A percentile compares a stretch with the other conserved stretches of the same genome.
phyloP scores from a whole-genome alignment of 1,140 invertebrate genomes.

The Achatina immaculata region DNA sequence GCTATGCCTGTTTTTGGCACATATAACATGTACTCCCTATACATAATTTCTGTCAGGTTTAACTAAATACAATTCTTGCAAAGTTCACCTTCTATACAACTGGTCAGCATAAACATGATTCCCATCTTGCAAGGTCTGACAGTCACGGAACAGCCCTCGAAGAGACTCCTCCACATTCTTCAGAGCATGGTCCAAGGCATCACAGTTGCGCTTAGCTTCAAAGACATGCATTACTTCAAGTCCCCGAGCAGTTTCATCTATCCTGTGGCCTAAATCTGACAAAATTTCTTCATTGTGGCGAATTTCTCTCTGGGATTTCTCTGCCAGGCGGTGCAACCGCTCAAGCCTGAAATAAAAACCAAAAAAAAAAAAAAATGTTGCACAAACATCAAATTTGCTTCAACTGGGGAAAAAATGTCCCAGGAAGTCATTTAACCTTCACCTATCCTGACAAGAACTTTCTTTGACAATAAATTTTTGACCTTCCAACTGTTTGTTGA shows the following conservation, averaged over 20 bases:
- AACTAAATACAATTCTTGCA: too few relatives aligned
- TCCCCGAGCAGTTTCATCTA: constrained; percentile 86
- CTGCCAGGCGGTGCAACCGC: constrained; percentile 90
- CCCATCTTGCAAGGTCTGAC: constrained; percentile 89
- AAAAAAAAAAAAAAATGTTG: too few relatives aligned
- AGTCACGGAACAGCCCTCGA: constrained; percentile 91
- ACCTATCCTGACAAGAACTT: too few relatives aligned
- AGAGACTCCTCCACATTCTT: constrained; percentile 88
- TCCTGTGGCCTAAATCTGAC: constrained; percentile 87
- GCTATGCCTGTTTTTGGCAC: too few relatives aligned
- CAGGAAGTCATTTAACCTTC: too few relatives aligned
- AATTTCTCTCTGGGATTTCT: constrained; percentile 93
- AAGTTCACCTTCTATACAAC: constrained; percentile 72
- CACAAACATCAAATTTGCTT: too few relatives aligned
- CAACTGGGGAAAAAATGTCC: too few relatives aligned
- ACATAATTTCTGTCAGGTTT: too few relatives aligned
- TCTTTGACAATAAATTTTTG: too few relatives aligned
- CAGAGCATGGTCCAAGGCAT: constrained; percentile 90
- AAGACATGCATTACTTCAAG: constrained; percentile 90
- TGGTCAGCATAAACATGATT: constrained; percentile 79
- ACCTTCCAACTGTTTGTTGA: too few relatives aligned
- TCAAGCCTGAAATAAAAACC: constrained; percentile 77
- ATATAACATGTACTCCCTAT: too few relatives aligned
- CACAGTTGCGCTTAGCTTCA: constrained; percentile 93
- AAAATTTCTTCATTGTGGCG: constrained; percentile 89